phyloP scores from a whole-genome alignment of 2,888 invertebrate genomes.

The Parasteatoda lunata region DNA sequence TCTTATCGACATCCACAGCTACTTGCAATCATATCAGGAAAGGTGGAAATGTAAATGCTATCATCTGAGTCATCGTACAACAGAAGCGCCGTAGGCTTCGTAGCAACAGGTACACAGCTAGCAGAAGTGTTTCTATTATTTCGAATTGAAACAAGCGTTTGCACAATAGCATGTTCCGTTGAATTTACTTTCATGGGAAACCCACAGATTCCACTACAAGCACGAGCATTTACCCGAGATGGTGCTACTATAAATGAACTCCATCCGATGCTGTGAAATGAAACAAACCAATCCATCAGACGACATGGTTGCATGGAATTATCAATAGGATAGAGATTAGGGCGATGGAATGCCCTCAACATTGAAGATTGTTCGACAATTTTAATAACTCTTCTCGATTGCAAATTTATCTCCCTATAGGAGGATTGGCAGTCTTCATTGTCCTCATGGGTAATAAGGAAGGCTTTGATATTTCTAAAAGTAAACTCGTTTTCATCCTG shows the following conservation, averaged over 20 bases:
- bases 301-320: background rate
- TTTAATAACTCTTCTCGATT: background rate
- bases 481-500: background rate
- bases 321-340: background rate
- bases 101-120: conserved; percentile 14
- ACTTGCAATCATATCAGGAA: conserved; percentile 1
- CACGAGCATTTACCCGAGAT: background rate
- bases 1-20: conserved; percentile 15
- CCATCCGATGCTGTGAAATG: background rate
- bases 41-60: background rate
- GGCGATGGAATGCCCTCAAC: background rate
- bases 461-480: conserved; percentile 12
- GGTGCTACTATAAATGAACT: conserved; percentile 1
- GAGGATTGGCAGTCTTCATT: background rate
- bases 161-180: conserved; percentile 8
- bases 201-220: conserved; percentile 3
- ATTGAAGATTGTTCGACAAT: background rate
- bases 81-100: background rate
- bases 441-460: conserved; percentile 9
- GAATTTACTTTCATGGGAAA: conserved; percentile 13
- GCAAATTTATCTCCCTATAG: background rate
- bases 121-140: background rate
- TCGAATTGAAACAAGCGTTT: background rate
- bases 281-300: conserved; percentile 9
- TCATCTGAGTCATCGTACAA: background rate